phyloP scores from a whole-genome alignment of 1,140 invertebrate species.

The Daktulosphaira vitifoliae region DNA sequence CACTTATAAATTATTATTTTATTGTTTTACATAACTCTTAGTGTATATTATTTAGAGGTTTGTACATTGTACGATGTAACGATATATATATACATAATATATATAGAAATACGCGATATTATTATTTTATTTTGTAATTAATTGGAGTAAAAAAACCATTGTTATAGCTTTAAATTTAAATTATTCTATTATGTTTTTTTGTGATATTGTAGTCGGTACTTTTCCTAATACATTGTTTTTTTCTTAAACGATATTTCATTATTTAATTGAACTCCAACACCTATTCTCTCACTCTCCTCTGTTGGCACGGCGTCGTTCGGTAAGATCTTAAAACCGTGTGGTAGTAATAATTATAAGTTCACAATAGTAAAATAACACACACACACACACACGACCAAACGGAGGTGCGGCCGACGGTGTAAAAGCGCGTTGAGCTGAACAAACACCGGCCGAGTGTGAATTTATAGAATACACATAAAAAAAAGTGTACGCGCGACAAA shows the following conservation, averaged over 20 bases:
- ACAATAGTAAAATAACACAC: no score
- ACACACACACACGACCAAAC: no score
- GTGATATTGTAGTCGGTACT: conserved; percentile 33
- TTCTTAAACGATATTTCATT: conserved; percentile 26
- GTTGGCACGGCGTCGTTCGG: no score
- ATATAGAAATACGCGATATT: conserved; percentile 29
- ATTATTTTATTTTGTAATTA: conserved; percentile 34
- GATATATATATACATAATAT: conserved; percentile 4
- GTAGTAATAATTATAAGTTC: no score
- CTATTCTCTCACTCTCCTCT: no score
- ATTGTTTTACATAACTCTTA: neutral
- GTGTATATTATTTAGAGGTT: conserved; percentile 30
- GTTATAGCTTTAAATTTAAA: conserved; percentile 34
- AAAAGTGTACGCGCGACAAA: neutral
- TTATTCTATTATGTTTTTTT: conserved; percentile 33
- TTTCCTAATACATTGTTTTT: conserved; percentile 34
- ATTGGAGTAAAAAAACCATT: conserved; percentile 32
- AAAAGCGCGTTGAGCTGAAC: no score
- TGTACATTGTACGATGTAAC: conserved; percentile 30
- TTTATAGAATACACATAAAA: no score
- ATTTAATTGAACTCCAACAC: no score
- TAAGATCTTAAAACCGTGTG: no score
- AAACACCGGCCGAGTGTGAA: no score
- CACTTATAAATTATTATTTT: no score
- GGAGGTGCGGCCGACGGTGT: no score